Evolutionary conservation across 2,797 vertebrate genomes (phyloP), one percentile per base, ranked within the genome.

Genomic region (Poliocrania exsul): DNA sequence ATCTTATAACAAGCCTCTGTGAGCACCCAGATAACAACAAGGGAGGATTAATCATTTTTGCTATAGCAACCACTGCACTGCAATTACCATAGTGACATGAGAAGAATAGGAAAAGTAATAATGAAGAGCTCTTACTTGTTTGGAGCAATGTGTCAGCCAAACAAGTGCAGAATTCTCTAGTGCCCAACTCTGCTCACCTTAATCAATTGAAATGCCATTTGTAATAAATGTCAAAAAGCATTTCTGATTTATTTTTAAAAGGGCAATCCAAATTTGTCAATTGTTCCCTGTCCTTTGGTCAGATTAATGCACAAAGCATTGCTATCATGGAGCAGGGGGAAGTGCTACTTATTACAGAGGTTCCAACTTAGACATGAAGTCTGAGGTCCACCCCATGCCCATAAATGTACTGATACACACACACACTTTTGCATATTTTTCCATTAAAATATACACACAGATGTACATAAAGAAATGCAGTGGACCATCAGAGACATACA

Each of bases 1-100:
- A 61, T 75, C 67, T 92, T 79, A 54, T 5, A 69, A 61, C 93
- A 92, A 92, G 72, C 61, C 85, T 96, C 86, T 88, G 88, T 93
- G 73, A 57, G 62, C 86, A 82, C 49, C 82, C 46, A 96, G 92
- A 93, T 87, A 96, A 90, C 65, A 95, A 70, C 84, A 87, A 80
- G 2, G 1, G 57, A 93, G 95, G 93, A 97, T 97, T 96, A 95
- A 97, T 97, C 81, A 91, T 92, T 95, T 97, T 97, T 98, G 97
- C 94, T 95, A 98, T 95, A 94, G 94, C 92, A 98, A 97, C 91
- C 71, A 93, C 89, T 79, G 74, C 84, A 94, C 92, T 96, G 95
- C 95, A 96, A 96, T 97, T 96, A 94, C 77, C 73, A 92, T 91
- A 95, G 93, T 86, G 89, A 96, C 83, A 93, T 58, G 90, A 64